Base-by-base conservation (phyloP, 2,113 vertebrate genomes). In the Laterallus jamaicensis region DNA sequence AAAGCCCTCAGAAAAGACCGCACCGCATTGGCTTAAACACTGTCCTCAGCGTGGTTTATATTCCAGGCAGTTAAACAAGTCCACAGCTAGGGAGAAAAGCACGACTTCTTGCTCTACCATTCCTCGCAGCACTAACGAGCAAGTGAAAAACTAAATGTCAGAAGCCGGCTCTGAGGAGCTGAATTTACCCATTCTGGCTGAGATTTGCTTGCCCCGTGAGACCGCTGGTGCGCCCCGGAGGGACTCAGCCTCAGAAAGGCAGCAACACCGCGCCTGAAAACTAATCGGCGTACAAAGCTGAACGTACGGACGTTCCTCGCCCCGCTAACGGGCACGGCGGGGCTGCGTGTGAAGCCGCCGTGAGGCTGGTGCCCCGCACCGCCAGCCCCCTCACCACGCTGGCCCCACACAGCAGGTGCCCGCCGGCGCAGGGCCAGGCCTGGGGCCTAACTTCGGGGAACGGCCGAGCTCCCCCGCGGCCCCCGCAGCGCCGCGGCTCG, bases 271-370 rank as follows among this genome's bases (percentile, higher is more conserved):
- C 35, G 5, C 31, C 58, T 5, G 15, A 11, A 5, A 67, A 10
- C 82, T 4, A 13, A 11, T 0, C 4, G 39, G 82, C 55, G 8
- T 15, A 1, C 19, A 2, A 3, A 17, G 54, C 68, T 1, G 37
- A 19, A 4, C 2, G 32, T 2, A 2, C 10, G 0, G 39, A 0
- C 26, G 0, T 2, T 35, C 52, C n/a, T 10, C 64, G 2, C 21
- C 5, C 12, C 26, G 25, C 70, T 1, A 21, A 14, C 3, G 21
- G 8, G 44, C 17, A 39, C 21, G 15, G 35, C 12, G 42, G 40
- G 19, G 59, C 52, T 44, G 50, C 31, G 16, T 2, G 25, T 4
- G 39, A 6, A 3, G 21, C 9, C 28, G 40, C 28, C 26, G 15
- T 8, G 54, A 62, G 54, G 86, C 62, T 12, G 20, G 9, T 12